Evolutionary conservation across 2,888 invertebrate genomes (phyloP).

Genomic region (Anoncus sp.): DNA sequence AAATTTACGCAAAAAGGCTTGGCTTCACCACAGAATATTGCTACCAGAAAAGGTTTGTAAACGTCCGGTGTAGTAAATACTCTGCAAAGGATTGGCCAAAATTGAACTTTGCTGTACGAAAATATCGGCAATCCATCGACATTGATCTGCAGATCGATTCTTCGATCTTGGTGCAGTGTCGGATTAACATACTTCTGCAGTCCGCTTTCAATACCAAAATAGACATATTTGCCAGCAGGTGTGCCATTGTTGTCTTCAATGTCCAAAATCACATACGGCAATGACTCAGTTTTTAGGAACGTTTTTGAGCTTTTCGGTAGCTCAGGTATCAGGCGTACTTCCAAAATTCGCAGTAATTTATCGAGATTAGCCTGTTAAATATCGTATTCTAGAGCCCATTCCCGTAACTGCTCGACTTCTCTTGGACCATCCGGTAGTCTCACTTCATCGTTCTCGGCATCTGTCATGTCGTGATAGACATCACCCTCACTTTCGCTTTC

Average conservation of each 20-base stretch:
- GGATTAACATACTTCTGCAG: slow-evolving; percentile 55
- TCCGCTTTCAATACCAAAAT: slow-evolving; percentile 60
- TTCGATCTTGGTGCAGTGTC: slow-evolving; percentile 40
- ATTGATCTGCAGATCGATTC: slow-evolving; percentile 60
- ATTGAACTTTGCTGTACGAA: slow-evolving; percentile 41
- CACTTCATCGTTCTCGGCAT: too few species aligned
- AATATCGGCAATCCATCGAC: slow-evolving; percentile 59
- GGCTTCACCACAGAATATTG: slow-evolving; percentile 51
- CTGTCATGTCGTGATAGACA: too few species aligned
- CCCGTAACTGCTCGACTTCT: slow-evolving; percentile 31
- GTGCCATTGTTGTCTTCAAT: slow-evolving; percentile 2
- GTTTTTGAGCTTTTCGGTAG: slow-evolving; percentile 58
- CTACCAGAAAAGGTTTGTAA: slow-evolving; percentile 61
- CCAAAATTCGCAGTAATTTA: slow-evolving; percentile 47
- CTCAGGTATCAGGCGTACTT: slow-evolving; percentile 40
- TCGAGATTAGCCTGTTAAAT: slow-evolving; percentile 45
- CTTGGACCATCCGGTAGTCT: too few species aligned
- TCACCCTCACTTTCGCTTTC: too few species aligned
- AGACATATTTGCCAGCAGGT: slow-evolving; percentile 41
- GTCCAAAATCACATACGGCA: slow-evolving; percentile 36
- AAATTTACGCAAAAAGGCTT: slow-evolving; percentile 44
- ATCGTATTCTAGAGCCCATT: slow-evolving; percentile 55
- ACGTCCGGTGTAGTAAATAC: slow-evolving; percentile 36
- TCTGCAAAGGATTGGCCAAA: slow-evolving; percentile 63
- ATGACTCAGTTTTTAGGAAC: slow-evolving; percentile 43